These are phyloP conservation scores for Saguinus imperator DNA, from an alignment of 2,113 vertebrate genomes.

Conservation along the genomic window DNA sequence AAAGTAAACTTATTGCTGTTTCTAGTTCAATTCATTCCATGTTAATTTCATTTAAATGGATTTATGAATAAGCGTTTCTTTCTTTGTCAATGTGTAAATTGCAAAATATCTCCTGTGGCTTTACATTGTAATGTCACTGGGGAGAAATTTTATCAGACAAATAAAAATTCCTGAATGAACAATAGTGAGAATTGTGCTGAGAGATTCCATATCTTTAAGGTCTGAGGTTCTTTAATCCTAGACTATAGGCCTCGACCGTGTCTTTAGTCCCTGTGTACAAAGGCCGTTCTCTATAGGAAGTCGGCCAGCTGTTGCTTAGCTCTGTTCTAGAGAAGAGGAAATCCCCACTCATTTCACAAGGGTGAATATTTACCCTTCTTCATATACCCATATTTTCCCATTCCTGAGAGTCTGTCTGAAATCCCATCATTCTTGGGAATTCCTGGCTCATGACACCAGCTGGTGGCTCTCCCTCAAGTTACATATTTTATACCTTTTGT, in stretches of 20 bases:
- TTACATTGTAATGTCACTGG: constrained; percentile 9
- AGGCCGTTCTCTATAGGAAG: constrained; percentile 47
- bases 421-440: constrained; percentile 19
- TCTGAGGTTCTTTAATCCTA: constrained; percentile 53
- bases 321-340: constrained; percentile 24
- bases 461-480: constrained; percentile 29
- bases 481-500: neutral
- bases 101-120: constrained; percentile 66
- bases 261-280: constrained; percentile 40
- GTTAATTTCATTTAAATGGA: constrained; percentile 45
- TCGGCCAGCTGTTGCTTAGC: constrained; percentile 59
- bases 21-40: constrained; percentile 45
- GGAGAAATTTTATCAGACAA: constrained; percentile 66
- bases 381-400: neutral
- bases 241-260: neutral
- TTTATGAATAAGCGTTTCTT: constrained; percentile 40
- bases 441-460: constrained; percentile 9
- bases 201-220: neutral
- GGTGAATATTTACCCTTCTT: neutral
- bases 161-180: constrained; percentile 68
- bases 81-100: constrained; percentile 51
- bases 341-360: neutral
- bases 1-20: constrained; percentile 40
- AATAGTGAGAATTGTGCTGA: constrained; percentile 51
- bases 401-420: constrained; percentile 35